Evolutionary conservation across 2,888 invertebrate genomes (phyloP).

Genomic region (Phania funesta): DNA sequence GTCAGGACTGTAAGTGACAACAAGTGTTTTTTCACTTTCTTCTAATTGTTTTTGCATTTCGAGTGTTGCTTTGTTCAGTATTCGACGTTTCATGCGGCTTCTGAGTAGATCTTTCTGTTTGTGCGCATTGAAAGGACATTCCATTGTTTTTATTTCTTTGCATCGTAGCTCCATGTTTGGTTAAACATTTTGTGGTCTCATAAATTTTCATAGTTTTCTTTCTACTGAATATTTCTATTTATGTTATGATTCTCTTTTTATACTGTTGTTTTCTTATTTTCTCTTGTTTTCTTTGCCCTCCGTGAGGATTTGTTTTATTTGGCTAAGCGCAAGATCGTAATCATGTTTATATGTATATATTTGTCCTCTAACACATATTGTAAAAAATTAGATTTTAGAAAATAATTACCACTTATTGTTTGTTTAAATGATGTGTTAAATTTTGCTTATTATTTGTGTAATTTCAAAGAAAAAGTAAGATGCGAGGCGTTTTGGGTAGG

Average conservation of each 20-base stretch:
- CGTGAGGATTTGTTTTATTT: conserved; percentile 13
- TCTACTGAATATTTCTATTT: conserved; percentile 34
- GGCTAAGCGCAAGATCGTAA: conserved; percentile 44
- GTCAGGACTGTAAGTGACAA: conserved; percentile 59
- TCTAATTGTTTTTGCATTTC: conserved; percentile 46
- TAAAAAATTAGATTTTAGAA: neutral
- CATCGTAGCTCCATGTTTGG: conserved; percentile 26
- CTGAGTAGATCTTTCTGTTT: neutral
- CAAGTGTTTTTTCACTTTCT: conserved; percentile 61
- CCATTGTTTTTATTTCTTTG: conserved; percentile 2
- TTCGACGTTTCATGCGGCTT: neutral
- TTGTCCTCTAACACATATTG: conserved; percentile 46
- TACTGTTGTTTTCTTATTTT: conserved; percentile 16
- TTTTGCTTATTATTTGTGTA: conserved; percentile 26
- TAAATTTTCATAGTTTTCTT: conserved; percentile 37
- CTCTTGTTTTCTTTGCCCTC: conserved; percentile 47
- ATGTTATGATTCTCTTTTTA: conserved; percentile 27
- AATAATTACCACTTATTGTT: conserved; percentile 49
- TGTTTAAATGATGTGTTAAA: conserved; percentile 49
- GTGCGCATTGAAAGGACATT: conserved; percentile 22
- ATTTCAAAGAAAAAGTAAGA: neutral
- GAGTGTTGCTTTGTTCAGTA: conserved; percentile 11
- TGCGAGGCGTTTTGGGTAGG: neutral
- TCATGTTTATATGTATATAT: neutral
- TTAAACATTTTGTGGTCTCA: conserved; percentile 52